These are phyloP conservation scores for Leptinotarsa lineolata DNA, from an alignment of 1,140 invertebrate genomes.

Conservation along the genomic window DNA sequence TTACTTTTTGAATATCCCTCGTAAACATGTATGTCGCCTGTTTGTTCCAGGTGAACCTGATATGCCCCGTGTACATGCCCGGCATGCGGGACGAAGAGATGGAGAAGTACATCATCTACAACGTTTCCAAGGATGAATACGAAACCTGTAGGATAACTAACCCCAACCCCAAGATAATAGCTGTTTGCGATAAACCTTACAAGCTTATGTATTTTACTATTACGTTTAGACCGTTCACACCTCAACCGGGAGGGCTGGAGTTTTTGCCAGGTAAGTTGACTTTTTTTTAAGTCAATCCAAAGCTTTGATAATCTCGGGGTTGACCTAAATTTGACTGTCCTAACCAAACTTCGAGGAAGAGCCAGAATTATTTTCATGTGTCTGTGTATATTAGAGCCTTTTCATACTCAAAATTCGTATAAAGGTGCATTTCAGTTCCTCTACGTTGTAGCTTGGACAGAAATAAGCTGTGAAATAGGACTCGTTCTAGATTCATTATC, in stretches of 20 bases:
- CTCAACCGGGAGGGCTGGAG: constrained; percentile 91
- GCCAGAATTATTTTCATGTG: too few relatives aligned
- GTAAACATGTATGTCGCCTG: too few relatives aligned
- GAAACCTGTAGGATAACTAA: constrained; percentile 95
- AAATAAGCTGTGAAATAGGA: too few relatives aligned
- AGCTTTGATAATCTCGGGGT: too few relatives aligned
- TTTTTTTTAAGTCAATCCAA: neutral
- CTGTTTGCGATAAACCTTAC: constrained; percentile 93
- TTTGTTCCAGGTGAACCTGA: constrained; percentile 81
- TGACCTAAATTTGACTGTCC: too few relatives aligned
- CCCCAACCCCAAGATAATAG: constrained; percentile 89
- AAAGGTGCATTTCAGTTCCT: too few relatives aligned
- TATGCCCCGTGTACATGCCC: constrained; percentile 89
- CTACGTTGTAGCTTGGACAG: too few relatives aligned
- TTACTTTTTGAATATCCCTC: too few relatives aligned
- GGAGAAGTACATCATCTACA: constrained; percentile 96
- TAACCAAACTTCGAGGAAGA: too few relatives aligned
- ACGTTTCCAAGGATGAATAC: constrained; percentile 94
- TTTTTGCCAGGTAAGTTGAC: constrained; percentile 70
- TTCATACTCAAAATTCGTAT: too few relatives aligned
- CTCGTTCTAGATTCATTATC: too few relatives aligned
- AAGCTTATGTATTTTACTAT: constrained; percentile 96
- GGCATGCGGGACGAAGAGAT: constrained; percentile 83
- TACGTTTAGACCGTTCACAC: constrained; percentile 94
- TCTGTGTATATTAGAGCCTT: too few relatives aligned